Evolutionary conservation across 1,140 invertebrate genomes (phyloP), one percentile per base, ranked within the genome.

Genomic region (Sycobia sp.): DNA sequence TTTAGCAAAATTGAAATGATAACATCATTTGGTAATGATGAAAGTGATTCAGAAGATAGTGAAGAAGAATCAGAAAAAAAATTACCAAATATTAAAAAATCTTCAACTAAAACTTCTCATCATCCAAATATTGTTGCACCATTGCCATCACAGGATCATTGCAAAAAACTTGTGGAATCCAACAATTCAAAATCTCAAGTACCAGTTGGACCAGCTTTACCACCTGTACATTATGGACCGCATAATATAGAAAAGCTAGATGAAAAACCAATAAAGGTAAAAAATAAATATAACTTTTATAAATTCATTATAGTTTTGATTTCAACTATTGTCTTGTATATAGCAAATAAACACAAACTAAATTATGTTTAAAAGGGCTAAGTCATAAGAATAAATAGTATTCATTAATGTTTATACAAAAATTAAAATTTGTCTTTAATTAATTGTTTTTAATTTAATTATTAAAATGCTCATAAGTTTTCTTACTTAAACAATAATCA

Each of bases 1-100:
- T 81, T 20, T 61, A 86, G 85, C 41, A 84, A 83, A 79, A 86
- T 86, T 70, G 85, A 85, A 69, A 81, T 87, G 76, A 86, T 87
- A 57, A 85, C 86, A 11, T 86, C 85, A 0, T 86, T 84, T 72
- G 84, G 84, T 4, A 77, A 75, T 23, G 80, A 81, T 4, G 75
- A 71, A 22, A 76, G 75, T 69, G 79, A 81, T 47, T 82, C 82
- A 0, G 74, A 79, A 4, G 75, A 79, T 36, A 67, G 67, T 16
- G 69, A 71, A 10, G 66, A 67, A 23, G 44, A 34, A 55, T 49
- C 13, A 68, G 66, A 2, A 68, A 71, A 25, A 53, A 68, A 0
- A 23, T 10, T 18, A 7, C 4, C 32, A 5, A 7, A 7, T 7
- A 8, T 22, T 9, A 62, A 55, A 27, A 57, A 64, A 13, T 16